A percentile compares a stretch with the other conserved stretches of the same genome.
Conservation (phyloP, 2,888 invertebrate genomes). For the Crioceris asparagi region DNA sequence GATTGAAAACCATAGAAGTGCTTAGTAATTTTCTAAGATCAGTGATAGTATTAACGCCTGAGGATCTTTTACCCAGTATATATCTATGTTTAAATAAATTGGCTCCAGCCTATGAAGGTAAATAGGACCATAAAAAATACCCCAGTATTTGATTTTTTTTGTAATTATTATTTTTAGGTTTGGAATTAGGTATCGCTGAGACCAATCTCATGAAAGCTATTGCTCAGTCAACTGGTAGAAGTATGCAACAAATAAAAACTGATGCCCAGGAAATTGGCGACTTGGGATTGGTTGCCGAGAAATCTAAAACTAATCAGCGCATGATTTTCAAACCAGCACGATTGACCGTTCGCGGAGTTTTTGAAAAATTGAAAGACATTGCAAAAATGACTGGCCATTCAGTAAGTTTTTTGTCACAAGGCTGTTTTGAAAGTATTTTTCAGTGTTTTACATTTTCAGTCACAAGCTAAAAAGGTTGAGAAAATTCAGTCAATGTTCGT, state of each 20-base stretch:
- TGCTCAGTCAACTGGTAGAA: conserved; percentile 78
- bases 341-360: conserved; percentile 46
- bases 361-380: conserved; percentile 74
- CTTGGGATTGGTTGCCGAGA: conserved; percentile 83
- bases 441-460: conserved; percentile 47
- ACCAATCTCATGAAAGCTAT: conserved; percentile 90
- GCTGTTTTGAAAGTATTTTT: too few relatives aligned
- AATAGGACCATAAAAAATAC: conserved; percentile 22
- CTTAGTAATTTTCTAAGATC: conserved; percentile 87
- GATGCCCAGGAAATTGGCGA: conserved; percentile 69
- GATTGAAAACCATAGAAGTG: conserved; percentile 86
- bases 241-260: conserved; percentile 69
- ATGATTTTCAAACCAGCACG: conserved; percentile 80
- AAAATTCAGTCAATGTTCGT: conserved; percentile 88
- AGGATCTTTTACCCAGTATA: conserved; percentile 82
- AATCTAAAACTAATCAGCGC: conserved; percentile 70
- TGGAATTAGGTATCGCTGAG: conserved; percentile 92
- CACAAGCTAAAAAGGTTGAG: conserved; percentile 76
- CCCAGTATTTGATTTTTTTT: background rate
- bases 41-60: conserved; percentile 75
- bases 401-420: conserved; percentile 43
- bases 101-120: conserved; percentile 90
- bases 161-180: conserved; percentile 32
- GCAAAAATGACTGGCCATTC: conserved; percentile 73
- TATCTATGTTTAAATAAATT: conserved; percentile 94